Evolutionary conservation across 2,888 invertebrate species (phyloP), one percentile per base, ranked within the genome.

Genomic region (Synergus laeviventris): DNA sequence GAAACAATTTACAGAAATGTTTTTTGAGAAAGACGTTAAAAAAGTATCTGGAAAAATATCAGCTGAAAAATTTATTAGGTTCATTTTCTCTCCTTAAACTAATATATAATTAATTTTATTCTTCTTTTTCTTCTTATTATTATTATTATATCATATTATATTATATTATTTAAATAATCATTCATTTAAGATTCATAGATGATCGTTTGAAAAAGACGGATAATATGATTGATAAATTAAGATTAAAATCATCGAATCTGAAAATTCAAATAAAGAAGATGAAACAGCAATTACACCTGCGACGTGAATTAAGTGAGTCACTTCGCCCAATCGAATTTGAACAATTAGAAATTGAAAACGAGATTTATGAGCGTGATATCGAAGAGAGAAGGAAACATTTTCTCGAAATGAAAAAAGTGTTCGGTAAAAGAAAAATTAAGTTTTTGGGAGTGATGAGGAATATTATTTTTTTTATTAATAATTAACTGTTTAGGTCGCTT

Each of bases 321-420:
- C 87, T 95, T 1, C 91, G 93, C 74, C 92, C 93, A 0, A 93
- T 94, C 0, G 95, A 95, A 86, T 94, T 94, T 81, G 93, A 94
- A 42, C 93, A 94, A 84, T 84, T 94, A 3, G 91, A 92, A 82
- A 94, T 95, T 42, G 93, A 94, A 83, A 94, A 94, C 83, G 84
- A 91, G 3, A 92, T 93, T 84, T 92, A 92, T 74, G 73, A 91
- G 12, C 88, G 91, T 76, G 86, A 91, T 5, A 93, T 94, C 62
- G 93, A 94, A 0, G 91, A 92, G 49, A 94, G 94, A 83, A 89
- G 92, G 59, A 84, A 86, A 12, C 92, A 93, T 81, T 82, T 94
- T 5, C 88, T 90, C 0, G 93, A 93, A 73, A 82, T 94, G 77
- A 94, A 94, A 82, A 92, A 91, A 84, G 92, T 93, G 90, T 93